Base-by-base conservation (phyloP, 2,888 invertebrate genomes). In the Myopa tessellatipennis region DNA sequence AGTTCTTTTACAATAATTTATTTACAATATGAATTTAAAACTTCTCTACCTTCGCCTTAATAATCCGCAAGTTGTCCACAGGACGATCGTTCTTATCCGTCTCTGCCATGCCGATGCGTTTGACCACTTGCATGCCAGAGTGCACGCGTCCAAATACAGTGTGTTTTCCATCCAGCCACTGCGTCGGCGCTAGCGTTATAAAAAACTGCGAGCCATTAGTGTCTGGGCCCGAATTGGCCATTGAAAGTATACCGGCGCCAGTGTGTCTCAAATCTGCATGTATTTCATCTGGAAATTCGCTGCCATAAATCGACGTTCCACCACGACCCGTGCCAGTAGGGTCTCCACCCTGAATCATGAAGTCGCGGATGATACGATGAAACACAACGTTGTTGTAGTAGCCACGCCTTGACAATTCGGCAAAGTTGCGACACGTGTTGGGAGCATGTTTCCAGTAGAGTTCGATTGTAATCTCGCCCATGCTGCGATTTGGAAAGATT, bases 371-470 rank as follows among this genome's bases (percentile, higher is more conserved):
- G 61, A 99, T 95, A 83, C 99, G 92, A 89, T 99, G 99, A 88
- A 99, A 99, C 84, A 97, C 95, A 4, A 98, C 96, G 81, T 95
- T 96, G 89, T 98, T 98, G 88, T 98, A 99, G 89, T 98, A 99
- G 34, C 98, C 98, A 84, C 98, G 91, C 78, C 97, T 91, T 0
- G 95, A 92, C 40, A 99, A 90, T 89, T 99, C 99, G 78, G 98
- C 98, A 90, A 99, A 99, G 88, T 99, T 99, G 85, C 96, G 92
- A 84, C 99, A 99, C 0, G 99, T 98, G 82, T 94, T 93, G n/a
- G 99, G 99, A 0, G 99, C 95, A 88, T 99, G 98, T 87, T 97
- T 96, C 99, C 99, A 99, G 87, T 99, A 99, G 81, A 99, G 91
- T 89, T 99, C 99, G 71, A 99, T 90, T 0, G 93, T 92, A 72